phyloP scores from a whole-genome alignment of 2,888 invertebrate genomes.

The Campoplex nolae region DNA sequence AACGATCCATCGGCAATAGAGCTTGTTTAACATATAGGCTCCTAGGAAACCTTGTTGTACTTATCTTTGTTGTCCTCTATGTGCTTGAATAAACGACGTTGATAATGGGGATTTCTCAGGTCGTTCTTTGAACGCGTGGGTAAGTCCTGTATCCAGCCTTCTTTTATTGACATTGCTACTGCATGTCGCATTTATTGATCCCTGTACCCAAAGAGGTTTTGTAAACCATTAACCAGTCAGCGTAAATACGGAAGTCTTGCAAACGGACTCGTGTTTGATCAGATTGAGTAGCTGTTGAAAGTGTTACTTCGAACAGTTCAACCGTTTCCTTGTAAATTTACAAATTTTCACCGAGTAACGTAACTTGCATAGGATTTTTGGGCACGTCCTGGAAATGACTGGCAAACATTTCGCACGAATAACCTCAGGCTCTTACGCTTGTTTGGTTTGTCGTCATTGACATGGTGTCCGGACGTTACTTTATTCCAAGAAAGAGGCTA shows the following conservation, averaged over 20 bases:
- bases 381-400: neutral
- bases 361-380: too few species aligned
- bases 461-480: too few species aligned
- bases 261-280: neutral
- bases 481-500: too few species aligned
- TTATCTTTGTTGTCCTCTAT: neutral
- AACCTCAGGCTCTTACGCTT: too few species aligned
- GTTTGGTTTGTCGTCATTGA: too few species aligned
- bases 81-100: slow-evolving; percentile 13
- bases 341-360: too few species aligned
- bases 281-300: neutral
- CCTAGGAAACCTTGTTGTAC: slow-evolving; percentile 20
- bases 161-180: slow-evolving; percentile 29
- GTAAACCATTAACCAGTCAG: too few species aligned
- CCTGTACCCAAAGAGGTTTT: neutral
- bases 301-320: neutral
- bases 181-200: neutral
- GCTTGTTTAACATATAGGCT: neutral
- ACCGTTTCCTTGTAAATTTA: neutral
- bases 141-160: slow-evolving; percentile 3
- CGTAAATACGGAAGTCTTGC: too few species aligned
- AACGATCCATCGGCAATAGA: neutral
- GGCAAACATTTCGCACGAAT: too few species aligned
- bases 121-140: slow-evolving; percentile 32
- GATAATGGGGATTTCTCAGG: slow-evolving; percentile 24